These are phyloP conservation scores for Cynopterus sphinx DNA, from an alignment of 2,797 vertebrate genomes.

Conservation along the genomic window DNA sequence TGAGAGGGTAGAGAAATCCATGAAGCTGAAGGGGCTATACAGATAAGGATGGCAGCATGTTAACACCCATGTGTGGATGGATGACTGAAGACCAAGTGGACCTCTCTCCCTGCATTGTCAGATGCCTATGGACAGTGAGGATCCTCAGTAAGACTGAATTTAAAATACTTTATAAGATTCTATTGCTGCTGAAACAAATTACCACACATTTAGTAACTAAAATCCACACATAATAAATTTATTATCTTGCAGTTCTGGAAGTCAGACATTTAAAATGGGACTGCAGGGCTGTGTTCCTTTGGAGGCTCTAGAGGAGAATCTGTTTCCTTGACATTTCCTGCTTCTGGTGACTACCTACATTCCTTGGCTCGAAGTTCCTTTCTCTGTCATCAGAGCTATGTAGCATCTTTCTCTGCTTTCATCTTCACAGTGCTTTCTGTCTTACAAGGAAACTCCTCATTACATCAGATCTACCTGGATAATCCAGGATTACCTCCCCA, in stretches of 20 bases:
- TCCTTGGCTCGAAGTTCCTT: not conserved
- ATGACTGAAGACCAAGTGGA: not conserved
- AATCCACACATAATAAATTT: not conserved
- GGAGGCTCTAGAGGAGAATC: not conserved
- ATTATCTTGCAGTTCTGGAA: not conserved
- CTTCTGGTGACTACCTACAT: not conserved
- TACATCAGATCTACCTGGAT: too few relatives aligned
- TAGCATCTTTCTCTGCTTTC: not conserved
- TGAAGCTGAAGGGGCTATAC: not conserved
- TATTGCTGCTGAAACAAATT: not conserved
- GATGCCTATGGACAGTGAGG: not conserved
- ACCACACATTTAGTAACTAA: too few relatives aligned
- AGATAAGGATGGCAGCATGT: not conserved
- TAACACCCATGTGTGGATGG: too few relatives aligned
- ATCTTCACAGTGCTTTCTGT: not conserved
- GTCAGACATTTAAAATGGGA: not conserved
- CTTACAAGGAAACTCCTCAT: not conserved
- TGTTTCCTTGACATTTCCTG: not conserved
- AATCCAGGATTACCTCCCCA: not conserved
- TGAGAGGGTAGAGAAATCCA: not conserved
- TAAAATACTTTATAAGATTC: not conserved
- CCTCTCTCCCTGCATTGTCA: not conserved
- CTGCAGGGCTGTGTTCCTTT: not conserved
- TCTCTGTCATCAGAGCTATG: not conserved
- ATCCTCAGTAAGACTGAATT: not conserved